phyloP scores from a whole-genome alignment of 1,140 invertebrate genomes.

The Mamestra configurata region DNA sequence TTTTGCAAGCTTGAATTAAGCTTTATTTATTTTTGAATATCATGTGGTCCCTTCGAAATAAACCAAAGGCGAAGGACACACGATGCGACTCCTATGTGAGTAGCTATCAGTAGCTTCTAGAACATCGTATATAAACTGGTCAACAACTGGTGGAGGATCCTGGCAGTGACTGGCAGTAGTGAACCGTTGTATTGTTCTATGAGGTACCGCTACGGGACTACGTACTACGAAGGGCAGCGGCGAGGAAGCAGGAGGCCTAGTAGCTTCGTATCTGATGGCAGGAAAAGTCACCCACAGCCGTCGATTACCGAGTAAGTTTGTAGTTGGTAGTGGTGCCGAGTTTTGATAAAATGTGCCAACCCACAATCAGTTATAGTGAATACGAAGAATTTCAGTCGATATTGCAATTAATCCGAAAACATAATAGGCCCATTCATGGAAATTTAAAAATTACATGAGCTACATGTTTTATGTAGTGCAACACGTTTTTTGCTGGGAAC shows the following conservation, averaged over 20 bases:
- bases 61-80: background rate
- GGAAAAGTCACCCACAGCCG: conserved; percentile 6
- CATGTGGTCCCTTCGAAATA: background rate
- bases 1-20: background rate
- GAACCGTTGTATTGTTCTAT: conserved; percentile 10
- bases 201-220: conserved; percentile 35
- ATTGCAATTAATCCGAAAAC: too few species aligned
- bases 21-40: background rate
- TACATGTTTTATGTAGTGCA: too few species aligned
- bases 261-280: background rate
- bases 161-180: background rate
- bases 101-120: background rate
- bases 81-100: background rate
- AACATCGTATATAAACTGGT: background rate
- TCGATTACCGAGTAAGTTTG: conserved; percentile 33
- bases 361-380: too few species aligned
- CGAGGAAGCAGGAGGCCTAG: background rate
- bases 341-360: background rate
- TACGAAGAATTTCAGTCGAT: too few species aligned
- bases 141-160: background rate
- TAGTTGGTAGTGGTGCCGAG: background rate
- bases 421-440: too few species aligned
- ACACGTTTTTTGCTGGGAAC: too few species aligned
- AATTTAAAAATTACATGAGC: too few species aligned
- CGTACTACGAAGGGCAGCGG: conserved; percentile 13